Base-by-base conservation (phyloP, 2,113 vertebrate species). In the Lasiurus cinereus region DNA sequence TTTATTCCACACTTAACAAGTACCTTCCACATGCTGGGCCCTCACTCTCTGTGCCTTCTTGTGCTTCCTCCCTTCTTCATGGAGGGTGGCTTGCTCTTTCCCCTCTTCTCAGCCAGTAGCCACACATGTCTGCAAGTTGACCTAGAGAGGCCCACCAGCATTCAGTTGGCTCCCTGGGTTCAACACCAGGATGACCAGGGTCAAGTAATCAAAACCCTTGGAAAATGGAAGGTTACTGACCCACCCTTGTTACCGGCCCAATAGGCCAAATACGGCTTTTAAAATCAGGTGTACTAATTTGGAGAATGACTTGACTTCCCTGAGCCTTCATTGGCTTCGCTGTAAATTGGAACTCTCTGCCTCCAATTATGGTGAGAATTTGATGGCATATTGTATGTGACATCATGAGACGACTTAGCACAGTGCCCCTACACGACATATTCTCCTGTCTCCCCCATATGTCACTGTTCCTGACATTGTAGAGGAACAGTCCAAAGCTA, bases 1-100 rank as follows among this genome's bases (percentile, higher is more conserved):
- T 66, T 79, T 56, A 24, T 59, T n/a, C 67, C 8, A 66, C 18
- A 8, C 43, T 92, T 52, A 54, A n/a, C 1, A 59, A 69, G 22
- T 22, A n/a, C 22, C 33, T 46, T 39, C 4, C 36, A 6, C 15
- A 18, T 1, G 0, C 22, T 3, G 8, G 43, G 19, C 33, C 50
- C 24, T 80, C 4, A 4, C 39, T 48, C 3, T 39, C 62, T 48
- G 15, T 64, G 13, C 52, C 56, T 74, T 36, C 79, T 56, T 59
- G 14, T 64, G 43, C n/a, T 10, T 54, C 29, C 52, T 85, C 3
- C 6, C 8, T 5, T 36, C 13, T 79, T 43, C 27, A 8, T 29
- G 54, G 62, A 91, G 54, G 19, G n/a, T 43, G 62, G 2, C 11
- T 66, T 22, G 54, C 24, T 67, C 59, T 77, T 39, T 5, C 36